Base-by-base conservation (phyloP, 37 sponge, comb jelly and placozoan genomes). In the Eunapius fragilis region DNA sequence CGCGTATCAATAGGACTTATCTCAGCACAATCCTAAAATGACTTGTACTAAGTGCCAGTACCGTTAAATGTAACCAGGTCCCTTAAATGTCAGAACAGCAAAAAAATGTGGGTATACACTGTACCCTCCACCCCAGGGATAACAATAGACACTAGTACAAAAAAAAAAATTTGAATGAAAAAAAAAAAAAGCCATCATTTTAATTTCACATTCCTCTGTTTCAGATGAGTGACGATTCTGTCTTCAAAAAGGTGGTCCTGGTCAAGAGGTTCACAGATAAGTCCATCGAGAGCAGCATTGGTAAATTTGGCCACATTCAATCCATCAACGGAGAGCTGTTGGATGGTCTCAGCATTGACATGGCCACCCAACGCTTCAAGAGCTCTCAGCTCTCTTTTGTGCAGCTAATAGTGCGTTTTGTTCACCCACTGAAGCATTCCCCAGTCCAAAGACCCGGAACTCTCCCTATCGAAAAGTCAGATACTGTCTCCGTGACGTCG, bases 231-330 rank as follows among this genome's bases (percentile, higher is more conserved):
- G 78, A 31, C 1, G 81, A 83, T 3, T 84, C 87, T 26, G 24
- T 26, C 11, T 91, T 83, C 68, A 33, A 68, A 0, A 74, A 80
- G 11, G 84, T 91, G 13, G 87, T 87, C 0, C 81, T 91, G 14
- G 83, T 91, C 26, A 91, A 87, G n/a, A n/a, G 82, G 31, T 75
- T 91, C 70, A 82, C 70, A 48, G 49, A 73, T 7, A 49, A 78
- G 25, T 87, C 70, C 37, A 25, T 71, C 4, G 38, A 80, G 38
- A 37, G 31, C 31, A 25, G 49, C 70, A 49, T 93, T 38, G 80
- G 83, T 27, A 83, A 70, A 34, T 93, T 86, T 82, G 89, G 87
- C 11, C 93, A 93, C 82, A 89, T 93, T 34, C 93, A 93, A 68
- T 82, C 82, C 45, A 71, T 89, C 27, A 93, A 93, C 37, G 93